phyloP scores from a whole-genome alignment of 53 echinoderm and acorn worm genomes.

The Temnopleurus reevesii region DNA sequence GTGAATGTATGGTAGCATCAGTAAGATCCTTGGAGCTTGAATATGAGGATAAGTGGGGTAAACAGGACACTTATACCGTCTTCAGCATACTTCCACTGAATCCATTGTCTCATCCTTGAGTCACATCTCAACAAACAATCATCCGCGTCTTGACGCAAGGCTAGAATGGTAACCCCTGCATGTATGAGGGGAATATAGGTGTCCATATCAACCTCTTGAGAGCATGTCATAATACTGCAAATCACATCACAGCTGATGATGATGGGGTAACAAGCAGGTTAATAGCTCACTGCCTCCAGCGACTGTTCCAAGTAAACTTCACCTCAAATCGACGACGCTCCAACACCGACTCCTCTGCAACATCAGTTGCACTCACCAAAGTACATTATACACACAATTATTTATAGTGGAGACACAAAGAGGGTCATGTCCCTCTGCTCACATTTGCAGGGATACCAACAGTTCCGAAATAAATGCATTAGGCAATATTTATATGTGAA shows the following conservation, averaged over 20 bases:
- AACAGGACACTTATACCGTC: not conserved
- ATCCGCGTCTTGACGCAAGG: not conserved
- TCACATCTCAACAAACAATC: not conserved
- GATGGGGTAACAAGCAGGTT: conserved; percentile 27
- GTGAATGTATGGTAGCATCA: too few relatives aligned
- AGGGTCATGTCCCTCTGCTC: too few relatives aligned
- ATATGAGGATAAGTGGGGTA: not conserved
- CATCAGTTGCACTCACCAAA: too few relatives aligned
- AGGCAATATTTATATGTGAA: too few relatives aligned
- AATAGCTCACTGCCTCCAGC: conserved; percentile 15
- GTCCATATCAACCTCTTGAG: conserved; percentile 1
- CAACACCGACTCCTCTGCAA: not conserved
- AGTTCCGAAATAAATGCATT: too few relatives aligned
- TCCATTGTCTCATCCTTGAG: not conserved
- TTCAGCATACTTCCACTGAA: not conserved
- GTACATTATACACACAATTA: too few relatives aligned
- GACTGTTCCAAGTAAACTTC: conserved; percentile 1
- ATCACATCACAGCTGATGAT: conserved; percentile 53
- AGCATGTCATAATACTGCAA: conserved; percentile 48
- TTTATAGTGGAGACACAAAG: too few relatives aligned
- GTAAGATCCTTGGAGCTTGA: too few relatives aligned
- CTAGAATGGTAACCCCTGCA: not conserved
- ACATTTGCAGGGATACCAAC: too few relatives aligned
- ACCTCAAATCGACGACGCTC: not conserved
- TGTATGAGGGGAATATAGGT: not conserved